Evolutionary conservation across 2,797 vertebrate genomes (phyloP).

Genomic region (Intellagama lesueurii): DNA sequence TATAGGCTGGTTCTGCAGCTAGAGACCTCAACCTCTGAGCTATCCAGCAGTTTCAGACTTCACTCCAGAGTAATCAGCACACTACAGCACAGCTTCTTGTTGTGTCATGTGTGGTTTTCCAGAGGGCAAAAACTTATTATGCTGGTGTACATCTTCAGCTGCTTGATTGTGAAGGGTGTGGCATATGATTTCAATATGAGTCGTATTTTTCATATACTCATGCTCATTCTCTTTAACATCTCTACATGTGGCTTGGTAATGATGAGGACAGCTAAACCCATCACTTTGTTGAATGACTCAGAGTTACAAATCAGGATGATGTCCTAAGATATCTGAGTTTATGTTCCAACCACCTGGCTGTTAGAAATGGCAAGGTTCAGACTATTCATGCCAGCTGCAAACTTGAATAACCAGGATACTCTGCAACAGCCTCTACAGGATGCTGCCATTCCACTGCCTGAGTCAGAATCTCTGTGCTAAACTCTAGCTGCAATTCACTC

Average conservation of each 20-base stretch:
- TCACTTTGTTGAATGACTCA: conserved; percentile 6
- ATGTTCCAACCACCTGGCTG: not conserved
- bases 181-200: not conserved
- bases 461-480: not conserved
- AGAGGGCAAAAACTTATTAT: not conserved
- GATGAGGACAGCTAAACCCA: too few species aligned
- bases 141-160: not conserved
- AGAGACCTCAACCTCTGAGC: too few species aligned
- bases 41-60: too few species aligned
- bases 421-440: not conserved
- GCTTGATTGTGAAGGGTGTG: not conserved
- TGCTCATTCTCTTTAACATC: not conserved
- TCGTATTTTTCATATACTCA: not conserved
- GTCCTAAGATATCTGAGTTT: not conserved
- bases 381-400: not conserved
- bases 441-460: not conserved
- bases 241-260: not conserved
- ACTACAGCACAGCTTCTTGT: not conserved
- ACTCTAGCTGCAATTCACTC: not conserved
- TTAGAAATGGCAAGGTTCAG: not conserved
- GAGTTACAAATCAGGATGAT: not conserved
- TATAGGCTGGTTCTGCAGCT: too few species aligned
- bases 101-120: not conserved
- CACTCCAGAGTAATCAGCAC: too few species aligned
- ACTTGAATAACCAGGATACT: not conserved